Conservation (phyloP, 2,888 invertebrate genomes). For the Diogma glabrata region DNA sequence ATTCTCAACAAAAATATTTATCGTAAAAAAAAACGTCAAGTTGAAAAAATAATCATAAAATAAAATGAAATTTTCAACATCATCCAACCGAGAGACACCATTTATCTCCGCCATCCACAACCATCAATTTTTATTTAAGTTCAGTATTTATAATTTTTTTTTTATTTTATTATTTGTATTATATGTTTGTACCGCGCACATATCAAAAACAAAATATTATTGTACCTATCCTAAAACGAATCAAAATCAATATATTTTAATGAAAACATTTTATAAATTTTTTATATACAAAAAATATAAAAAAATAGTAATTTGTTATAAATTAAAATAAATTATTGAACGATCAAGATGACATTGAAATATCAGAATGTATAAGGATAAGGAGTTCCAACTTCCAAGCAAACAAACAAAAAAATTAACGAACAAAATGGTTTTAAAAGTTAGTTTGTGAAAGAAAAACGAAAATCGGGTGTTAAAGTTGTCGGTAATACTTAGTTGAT, state of each 20-base stretch:
- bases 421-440: conserved; percentile 1
- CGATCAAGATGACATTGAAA: conserved; percentile 10
- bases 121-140: conserved; percentile 2
- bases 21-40: neutral
- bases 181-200: conserved; percentile 7
- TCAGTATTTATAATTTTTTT: no score
- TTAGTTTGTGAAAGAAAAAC: no score
- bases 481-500: no score
- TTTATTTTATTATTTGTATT: no score
- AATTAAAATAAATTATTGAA: conserved; percentile 11
- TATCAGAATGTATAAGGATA: no score
- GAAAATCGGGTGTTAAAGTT: no score
- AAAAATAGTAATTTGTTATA: neutral
- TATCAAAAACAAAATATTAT: conserved; percentile 2
- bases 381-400: no score
- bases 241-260: conserved; percentile 8
- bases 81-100: conserved; percentile 8
- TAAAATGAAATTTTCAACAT: conserved; percentile 7
- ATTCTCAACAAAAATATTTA: conserved; percentile 8
- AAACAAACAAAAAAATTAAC: neutral
- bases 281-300: neutral
- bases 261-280: neutral
- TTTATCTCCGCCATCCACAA: conserved; percentile 9
- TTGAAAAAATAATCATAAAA: conserved; percentile 6
- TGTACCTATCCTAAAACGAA: conserved; percentile 3